Conservation (phyloP, 2,113 vertebrate species). For the Actenoides lindsayi region DNA sequence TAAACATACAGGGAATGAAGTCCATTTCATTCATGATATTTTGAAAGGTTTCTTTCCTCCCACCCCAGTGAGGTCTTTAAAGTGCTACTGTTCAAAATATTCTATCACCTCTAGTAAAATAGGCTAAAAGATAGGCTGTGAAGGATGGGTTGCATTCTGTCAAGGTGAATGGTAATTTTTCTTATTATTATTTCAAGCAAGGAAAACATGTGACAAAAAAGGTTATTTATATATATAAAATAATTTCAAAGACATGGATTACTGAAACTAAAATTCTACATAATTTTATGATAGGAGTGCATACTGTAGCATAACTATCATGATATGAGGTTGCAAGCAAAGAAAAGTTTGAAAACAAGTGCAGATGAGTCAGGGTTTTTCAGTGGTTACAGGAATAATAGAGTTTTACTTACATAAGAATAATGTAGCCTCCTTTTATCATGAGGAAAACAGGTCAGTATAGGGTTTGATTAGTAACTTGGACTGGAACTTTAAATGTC, state of each 20-base stretch:
- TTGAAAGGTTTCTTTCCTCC: neutral
- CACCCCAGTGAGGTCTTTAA: neutral
- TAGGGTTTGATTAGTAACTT: neutral
- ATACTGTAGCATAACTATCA: neutral
- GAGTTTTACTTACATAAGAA: neutral
- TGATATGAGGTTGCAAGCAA: neutral
- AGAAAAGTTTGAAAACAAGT: neutral
- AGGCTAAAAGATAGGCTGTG: conserved; percentile 13
- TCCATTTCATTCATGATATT: neutral
- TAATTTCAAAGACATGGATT: neutral
- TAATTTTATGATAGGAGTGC: neutral
- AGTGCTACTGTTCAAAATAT: neutral
- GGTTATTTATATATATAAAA: neutral
- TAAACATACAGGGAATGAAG: neutral
- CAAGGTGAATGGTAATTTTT: neutral
- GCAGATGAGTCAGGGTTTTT: neutral
- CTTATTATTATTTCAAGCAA: neutral
- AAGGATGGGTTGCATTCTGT: neutral
- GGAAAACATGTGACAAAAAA: neutral
- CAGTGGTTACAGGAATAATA: neutral
- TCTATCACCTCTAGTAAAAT: neutral
- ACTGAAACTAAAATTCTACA: neutral
- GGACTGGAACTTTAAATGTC: neutral
- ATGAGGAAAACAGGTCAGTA: neutral
- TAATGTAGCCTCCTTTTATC: neutral